Evolutionary conservation across 1,140 invertebrate genomes (phyloP), one percentile per base, ranked within the genome.

Genomic region (Papilio glaucus): DNA sequence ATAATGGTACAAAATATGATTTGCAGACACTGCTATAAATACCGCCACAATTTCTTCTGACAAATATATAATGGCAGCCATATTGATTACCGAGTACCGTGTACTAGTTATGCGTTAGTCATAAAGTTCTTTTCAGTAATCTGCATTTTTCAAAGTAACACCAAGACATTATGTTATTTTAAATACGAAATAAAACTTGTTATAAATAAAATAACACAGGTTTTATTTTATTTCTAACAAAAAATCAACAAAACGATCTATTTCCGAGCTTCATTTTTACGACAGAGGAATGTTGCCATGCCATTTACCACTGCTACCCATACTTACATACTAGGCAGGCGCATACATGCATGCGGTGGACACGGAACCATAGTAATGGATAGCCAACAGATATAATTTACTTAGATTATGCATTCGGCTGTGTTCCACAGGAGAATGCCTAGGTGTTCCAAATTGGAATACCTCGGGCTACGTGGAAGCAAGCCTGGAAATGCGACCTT

Each of bases 1-100:
- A 53, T 53, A 37, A 33, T 37, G 42, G 15, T 53, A 69, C n/a
- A 69, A 53, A 15, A 37, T 45, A 29, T 29, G n/a, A 53, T 69
- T 53, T 49, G 13, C 18, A 57, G 24, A 26, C 49, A 10, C 21
- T 57, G 49, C 21, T 57, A 57, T 57, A 57, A 57, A 69, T 26
- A 69, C 67, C 67, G 67, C 67, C 67, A 69, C 67, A 69, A 69
- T 33, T 53, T 9, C 42, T 69, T 69, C 42, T 37, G 67, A 69
- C 67, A 53, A 69, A 69, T 53, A 69, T 37, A 53, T n/a, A 69
- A 13, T 49, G 67, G 45, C 67, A 15, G 67, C 67, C 67, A 69
- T 69, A 69, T 69, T 69, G 67, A 53, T 39, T 33, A 53, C 42
- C 26, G 67, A 49, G 37, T 49, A 33, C 67, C 15, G 10, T 53